Base-by-base conservation (phyloP, 2,113 vertebrate genomes). In the Drymodes brunneopygia region DNA sequence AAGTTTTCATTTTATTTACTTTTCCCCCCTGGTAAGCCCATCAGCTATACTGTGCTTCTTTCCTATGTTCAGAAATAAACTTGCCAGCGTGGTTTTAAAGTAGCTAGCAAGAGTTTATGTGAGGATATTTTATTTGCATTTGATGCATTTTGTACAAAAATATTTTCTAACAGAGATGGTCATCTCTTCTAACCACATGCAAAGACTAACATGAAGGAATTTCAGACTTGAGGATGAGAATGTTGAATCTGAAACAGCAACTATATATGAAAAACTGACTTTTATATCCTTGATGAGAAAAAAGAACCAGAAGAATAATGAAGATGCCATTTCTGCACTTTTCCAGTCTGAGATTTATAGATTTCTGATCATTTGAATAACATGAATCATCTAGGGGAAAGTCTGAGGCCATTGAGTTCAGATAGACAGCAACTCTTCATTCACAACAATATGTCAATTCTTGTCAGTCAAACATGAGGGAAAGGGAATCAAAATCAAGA, bases 341-440 rank as follows among this genome's bases (percentile, higher is more conserved):
- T 86, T 90, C 45, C 13, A 38, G 89, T 92, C 70, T 69, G 62
- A 92, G 66, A 69, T 90, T 85, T 89, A 80, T 57, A 73, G 66
- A 90, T 85, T 94, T 88, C 84, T 90, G 74, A 88, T 82, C 3
- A 74, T 79, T 65, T 90, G 78, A 92, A 83, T 93, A 88, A 77
- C 42, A 69, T 77, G 71, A 83, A 88, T 86, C 27, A 62, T 82
- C 70, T 61, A 78, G 38, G 44, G 70, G 28, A 69, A 95, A 42
- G 70, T 92, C 70, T 87, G 79, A 92, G 86, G 79, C 33, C 74
- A 86, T 15, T 61, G 75, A 82, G 74, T 92, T 97, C 74, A 91
- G 45, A 57, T 25, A 89, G 61, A 85, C 74, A 81, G 51, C 40
- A 91, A 94, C 77, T 86, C 58, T 85, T 89, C 64, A 75, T 95